A percentile compares a stretch with the other conserved stretches of the same genome.
Evolutionary conservation across 2,888 invertebrate species (phyloP).

Genomic region (Silvanus unidentatus): DNA sequence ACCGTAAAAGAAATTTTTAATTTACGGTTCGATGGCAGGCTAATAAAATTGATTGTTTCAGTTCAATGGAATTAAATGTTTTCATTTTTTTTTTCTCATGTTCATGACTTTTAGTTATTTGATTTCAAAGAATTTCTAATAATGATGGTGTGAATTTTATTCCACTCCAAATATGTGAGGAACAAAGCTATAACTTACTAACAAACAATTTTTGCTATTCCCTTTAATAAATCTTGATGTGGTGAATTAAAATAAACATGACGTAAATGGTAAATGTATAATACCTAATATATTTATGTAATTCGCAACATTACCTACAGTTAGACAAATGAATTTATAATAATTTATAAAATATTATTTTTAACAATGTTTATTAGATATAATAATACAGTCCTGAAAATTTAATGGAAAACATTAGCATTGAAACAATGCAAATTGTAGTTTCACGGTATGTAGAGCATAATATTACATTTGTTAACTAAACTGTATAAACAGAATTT

Average conservation of each 20-base stretch:
- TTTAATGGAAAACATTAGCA: conserved; percentile 26
- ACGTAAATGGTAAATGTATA: no score
- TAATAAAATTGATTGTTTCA: conserved; percentile 3
- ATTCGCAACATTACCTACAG: no score
- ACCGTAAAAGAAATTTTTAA: conserved; percentile 1
- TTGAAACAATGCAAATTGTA: conserved; percentile 25
- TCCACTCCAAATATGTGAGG: no score
- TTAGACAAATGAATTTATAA: no score
- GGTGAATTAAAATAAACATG: no score
- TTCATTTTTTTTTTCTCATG: not conserved
- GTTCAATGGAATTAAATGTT: not conserved
- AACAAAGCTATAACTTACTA: no score
- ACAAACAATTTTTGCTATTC: no score
- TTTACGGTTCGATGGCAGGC: not conserved
- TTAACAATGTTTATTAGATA: conserved; percentile 18
- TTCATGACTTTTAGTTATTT: no score
- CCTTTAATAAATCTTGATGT: no score
- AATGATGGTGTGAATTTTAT: no score
- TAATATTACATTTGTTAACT: conserved; percentile 43
- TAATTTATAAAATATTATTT: conserved; percentile 23
- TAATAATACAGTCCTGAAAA: conserved; percentile 22
- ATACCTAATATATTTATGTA: no score
- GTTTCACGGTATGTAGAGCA: conserved; percentile 29
- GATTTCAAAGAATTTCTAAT: no score
- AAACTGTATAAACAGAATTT: conserved; percentile 44